These are phyloP conservation scores for Glyphotaelius pellucidus DNA, from an alignment of 2,888 invertebrate genomes.

Conservation along the genomic window DNA sequence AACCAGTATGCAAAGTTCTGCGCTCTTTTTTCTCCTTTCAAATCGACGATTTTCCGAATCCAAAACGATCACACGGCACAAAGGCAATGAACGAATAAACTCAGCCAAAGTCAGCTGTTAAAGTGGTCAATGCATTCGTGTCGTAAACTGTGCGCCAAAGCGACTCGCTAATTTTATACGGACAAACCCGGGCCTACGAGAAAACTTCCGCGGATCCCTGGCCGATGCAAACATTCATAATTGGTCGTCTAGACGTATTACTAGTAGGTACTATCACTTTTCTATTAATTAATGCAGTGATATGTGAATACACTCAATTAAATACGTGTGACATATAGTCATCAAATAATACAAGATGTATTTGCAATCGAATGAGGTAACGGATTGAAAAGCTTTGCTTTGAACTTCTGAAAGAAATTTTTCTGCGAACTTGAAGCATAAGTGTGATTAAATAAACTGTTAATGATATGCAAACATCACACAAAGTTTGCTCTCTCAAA, in stretches of 20 bases:
- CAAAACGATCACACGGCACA: slow-evolving; percentile 41
- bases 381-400: no score
- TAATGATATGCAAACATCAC: neutral
- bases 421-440: neutral
- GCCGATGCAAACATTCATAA: neutral
- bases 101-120: slow-evolving; percentile 31
- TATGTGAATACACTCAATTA: neutral
- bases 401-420: no score
- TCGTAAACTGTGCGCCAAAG: neutral
- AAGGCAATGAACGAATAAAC: slow-evolving; percentile 38
- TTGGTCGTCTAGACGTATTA: neutral
- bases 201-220: neutral
- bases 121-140: slow-evolving; percentile 23
- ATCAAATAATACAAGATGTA: no score
- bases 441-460: neutral
- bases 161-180: neutral
- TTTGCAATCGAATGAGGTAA: neutral
- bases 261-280: neutral
- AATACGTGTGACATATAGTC: no score
- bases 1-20: slow-evolving; percentile 53
- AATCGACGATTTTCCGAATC: slow-evolving; percentile 49
- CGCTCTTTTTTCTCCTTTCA: slow-evolving; percentile 45
- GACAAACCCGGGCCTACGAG: neutral
- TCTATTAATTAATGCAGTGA: neutral
- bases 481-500: neutral